These are phyloP conservation scores for Gonioctena quinquepunctata DNA, from an alignment of 1,140 invertebrate species.

Conservation along the genomic window DNA sequence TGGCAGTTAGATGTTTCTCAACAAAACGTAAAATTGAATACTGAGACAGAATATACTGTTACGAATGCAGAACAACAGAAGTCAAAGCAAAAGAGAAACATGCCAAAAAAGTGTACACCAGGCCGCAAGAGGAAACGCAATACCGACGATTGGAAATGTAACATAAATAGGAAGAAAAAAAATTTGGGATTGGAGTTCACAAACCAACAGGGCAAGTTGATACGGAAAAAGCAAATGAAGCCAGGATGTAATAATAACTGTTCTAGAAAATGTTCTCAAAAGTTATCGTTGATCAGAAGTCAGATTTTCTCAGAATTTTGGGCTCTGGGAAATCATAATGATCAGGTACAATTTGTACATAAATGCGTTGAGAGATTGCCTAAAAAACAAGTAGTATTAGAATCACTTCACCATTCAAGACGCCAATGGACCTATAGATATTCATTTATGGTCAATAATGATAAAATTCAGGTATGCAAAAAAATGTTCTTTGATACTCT, in stretches of 20 bases:
- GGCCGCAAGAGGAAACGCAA: neutral
- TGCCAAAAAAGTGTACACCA: neutral
- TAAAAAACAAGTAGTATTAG: neutral
- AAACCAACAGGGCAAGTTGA: neutral
- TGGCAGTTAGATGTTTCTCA: neutral
- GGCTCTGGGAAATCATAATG: neutral
- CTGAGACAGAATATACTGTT: neutral
- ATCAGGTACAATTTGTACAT: neutral
- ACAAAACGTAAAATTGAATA: neutral
- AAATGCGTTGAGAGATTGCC: neutral
- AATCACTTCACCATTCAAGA: neutral
- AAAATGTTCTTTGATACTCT: neutral
- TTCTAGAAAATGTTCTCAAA: neutral
- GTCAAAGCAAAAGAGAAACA: neutral
- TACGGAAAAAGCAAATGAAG: neutral
- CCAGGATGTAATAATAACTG: neutral
- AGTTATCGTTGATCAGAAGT: neutral
- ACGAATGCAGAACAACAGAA: neutral
- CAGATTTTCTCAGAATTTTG: neutral
- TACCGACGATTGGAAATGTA: neutral
- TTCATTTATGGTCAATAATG: neutral
- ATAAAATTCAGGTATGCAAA: neutral
- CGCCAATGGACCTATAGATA: neutral
- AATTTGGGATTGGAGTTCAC: neutral
- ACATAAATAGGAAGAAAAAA: neutral